These are phyloP conservation scores for Siniperca chuatsi DNA, from an alignment of 2,113 vertebrate species.

Conservation along the genomic window DNA sequence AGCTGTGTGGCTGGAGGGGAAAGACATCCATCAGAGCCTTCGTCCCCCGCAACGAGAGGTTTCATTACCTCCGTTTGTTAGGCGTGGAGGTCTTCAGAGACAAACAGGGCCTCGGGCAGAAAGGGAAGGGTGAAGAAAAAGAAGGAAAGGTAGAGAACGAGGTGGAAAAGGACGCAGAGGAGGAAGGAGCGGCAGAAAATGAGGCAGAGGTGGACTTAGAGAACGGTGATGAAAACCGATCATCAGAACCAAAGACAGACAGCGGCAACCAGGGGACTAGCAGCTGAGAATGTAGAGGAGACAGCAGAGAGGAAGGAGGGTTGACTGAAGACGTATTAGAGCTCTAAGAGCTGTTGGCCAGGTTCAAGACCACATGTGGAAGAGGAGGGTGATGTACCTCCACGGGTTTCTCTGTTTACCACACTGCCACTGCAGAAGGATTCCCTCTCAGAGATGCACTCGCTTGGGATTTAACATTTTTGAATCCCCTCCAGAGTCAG, in stretches of 20 bases:
- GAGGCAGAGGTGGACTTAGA: conserved; percentile 54
- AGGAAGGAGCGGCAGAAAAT: neutral
- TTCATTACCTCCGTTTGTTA: conserved; percentile 97
- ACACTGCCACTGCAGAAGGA: conserved; percentile 44
- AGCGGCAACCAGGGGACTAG: conserved; percentile 34
- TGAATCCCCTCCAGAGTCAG: conserved; percentile 20
- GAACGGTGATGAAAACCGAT: conserved; percentile 42
- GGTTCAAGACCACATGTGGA: conserved; percentile 24
- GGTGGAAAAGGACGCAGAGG: conserved; percentile 17
- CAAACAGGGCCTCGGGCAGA: conserved; percentile 88
- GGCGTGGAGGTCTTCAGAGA: conserved; percentile 93
- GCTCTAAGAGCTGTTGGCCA: conserved; percentile 33
- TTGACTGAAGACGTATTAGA: conserved; percentile 5
- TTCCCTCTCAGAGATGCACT: conserved; percentile 42
- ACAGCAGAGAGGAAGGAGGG: neutral
- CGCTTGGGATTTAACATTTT: neutral
- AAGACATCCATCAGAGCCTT: conserved; percentile 97
- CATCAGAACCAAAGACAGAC: conserved; percentile 49
- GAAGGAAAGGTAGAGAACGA: conserved; percentile 30
- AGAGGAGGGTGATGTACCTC: conserved; percentile 10
- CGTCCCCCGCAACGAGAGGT: conserved; percentile 94
- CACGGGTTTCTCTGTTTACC: conserved; percentile 12
- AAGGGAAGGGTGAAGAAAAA: conserved; percentile 37
- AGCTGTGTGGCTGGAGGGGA: conserved; percentile 97
- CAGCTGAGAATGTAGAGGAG: conserved; percentile 49